Evolutionary conservation across 2,888 invertebrate species (phyloP).

Genomic region (Alcis repandata): DNA sequence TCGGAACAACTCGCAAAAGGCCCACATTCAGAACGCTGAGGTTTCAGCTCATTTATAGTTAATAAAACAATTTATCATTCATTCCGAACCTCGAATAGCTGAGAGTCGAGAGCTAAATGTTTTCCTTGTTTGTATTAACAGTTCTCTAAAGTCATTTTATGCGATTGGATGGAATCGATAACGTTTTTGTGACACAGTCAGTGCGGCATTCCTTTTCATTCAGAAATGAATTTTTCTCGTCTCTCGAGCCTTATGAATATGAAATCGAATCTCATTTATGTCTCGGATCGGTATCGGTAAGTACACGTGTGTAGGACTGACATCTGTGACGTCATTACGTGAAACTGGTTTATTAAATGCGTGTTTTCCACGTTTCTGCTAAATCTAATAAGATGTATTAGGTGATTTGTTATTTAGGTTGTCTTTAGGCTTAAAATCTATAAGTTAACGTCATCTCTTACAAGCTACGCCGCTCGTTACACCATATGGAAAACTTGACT

Average conservation of each 20-base stretch:
- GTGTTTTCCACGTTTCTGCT: constrained; percentile 21
- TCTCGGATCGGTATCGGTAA: constrained; percentile 17
- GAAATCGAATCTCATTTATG: constrained; percentile 31
- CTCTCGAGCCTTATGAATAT: constrained; percentile 27
- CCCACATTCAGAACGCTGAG: constrained; percentile 22
- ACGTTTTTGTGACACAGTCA: constrained; percentile 17
- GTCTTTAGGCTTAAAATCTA: not conserved
- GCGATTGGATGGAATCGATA: constrained; percentile 17
- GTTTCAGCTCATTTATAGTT: constrained; percentile 33
- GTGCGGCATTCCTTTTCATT: constrained; percentile 12
- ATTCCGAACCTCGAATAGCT: constrained; percentile 21
- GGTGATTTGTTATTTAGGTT: not conserved
- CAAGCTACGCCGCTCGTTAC: not conserved
- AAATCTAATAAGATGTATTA: not conserved
- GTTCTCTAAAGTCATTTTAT: constrained; percentile 12
- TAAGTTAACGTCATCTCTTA: not conserved
- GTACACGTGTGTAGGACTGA: constrained; percentile 16
- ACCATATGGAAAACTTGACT: constrained; percentile 1
- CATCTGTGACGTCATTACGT: constrained; percentile 32
- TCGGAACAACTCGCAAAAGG: constrained; percentile 23
- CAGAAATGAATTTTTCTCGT: constrained; percentile 17
- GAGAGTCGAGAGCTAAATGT: not conserved
- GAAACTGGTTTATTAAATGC: constrained; percentile 35
- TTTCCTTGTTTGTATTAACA: constrained; percentile 15
- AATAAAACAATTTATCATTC: constrained; percentile 32